Conservation (phyloP, 1,140 invertebrate genomes). For the Lanistes nyassanus region DNA sequence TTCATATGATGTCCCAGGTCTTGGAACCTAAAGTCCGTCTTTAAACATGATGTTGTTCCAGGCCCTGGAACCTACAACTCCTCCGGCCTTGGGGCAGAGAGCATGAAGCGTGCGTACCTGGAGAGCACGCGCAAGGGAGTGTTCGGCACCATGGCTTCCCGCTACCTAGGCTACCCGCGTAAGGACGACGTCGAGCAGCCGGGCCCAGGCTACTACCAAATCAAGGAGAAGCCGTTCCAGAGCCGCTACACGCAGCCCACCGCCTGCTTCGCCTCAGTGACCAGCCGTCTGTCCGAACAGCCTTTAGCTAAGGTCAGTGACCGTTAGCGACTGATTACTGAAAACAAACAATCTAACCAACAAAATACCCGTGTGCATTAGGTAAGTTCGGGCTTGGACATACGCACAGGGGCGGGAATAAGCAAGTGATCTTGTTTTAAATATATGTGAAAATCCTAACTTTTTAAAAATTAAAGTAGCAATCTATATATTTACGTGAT, state of each 20-base stretch:
- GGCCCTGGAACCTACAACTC: constrained; percentile 66
- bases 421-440: no score
- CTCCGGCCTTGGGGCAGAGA: constrained; percentile 64
- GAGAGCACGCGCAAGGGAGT: constrained; percentile 60
- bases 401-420: no score
- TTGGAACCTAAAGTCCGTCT: background rate
- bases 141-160: constrained; percentile 58
- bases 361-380: no score
- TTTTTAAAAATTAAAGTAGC: no score
- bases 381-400: no score
- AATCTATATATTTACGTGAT: no score
- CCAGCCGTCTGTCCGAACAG: constrained; percentile 44
- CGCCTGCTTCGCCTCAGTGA: constrained; percentile 61
- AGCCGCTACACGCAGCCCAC: constrained; percentile 46
- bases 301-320: background rate
- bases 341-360: no score
- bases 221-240: constrained; percentile 53
- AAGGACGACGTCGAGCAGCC: constrained; percentile 54
- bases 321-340: no score
- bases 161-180: constrained; percentile 43
- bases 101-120: constrained; percentile 63
- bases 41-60: constrained; percentile 20
- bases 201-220: constrained; percentile 57
- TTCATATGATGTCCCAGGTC: no score
- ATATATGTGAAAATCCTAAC: no score